A percentile compares a stretch with the other conserved stretches of the same genome.
Conservation (phyloP, 2,113 vertebrate genomes). For the Thinocorus orbignyianus region DNA sequence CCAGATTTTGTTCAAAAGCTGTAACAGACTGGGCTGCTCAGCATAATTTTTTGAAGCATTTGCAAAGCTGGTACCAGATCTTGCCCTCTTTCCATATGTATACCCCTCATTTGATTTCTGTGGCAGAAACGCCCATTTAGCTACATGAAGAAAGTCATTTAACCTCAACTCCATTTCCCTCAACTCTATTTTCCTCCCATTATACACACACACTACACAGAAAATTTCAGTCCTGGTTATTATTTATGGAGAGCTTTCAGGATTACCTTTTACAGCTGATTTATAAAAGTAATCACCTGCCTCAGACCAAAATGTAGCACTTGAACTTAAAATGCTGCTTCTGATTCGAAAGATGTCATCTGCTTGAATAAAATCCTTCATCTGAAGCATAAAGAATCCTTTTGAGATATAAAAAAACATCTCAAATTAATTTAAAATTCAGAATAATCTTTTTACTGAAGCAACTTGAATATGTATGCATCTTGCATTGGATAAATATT, state of each 20-base stretch:
- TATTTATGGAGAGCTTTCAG: conserved; percentile 58
- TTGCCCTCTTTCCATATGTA: conserved; percentile 56
- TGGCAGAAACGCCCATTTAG: conserved; percentile 49
- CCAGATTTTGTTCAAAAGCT: conserved; percentile 65
- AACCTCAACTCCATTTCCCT: conserved; percentile 47
- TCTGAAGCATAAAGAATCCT: neutral
- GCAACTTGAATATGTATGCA: neutral
- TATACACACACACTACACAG: conserved; percentile 35
- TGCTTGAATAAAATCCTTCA: conserved; percentile 27
- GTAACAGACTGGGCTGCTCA: conserved; percentile 52
- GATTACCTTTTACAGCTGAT: conserved; percentile 62
- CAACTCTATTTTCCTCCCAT: conserved; percentile 48
- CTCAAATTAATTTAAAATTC: conserved; percentile 4
- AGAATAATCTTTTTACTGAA: neutral
- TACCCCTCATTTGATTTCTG: conserved; percentile 28
- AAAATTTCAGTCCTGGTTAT: conserved; percentile 53
- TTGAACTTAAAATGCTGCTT: conserved; percentile 48
- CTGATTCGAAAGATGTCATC: conserved; percentile 46
- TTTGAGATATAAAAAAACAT: neutral
- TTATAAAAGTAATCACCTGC: conserved; percentile 63
- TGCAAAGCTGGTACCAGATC: conserved; percentile 49
- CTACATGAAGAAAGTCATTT: conserved; percentile 39
- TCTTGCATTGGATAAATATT: neutral
- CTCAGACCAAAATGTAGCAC: conserved; percentile 39
- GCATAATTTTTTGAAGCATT: conserved; percentile 62